A percentile compares a stretch with the other conserved stretches of the same genome.
Evolutionary conservation across 2,113 vertebrate genomes (phyloP).

Genomic region (Connochaetes taurinus): DNA sequence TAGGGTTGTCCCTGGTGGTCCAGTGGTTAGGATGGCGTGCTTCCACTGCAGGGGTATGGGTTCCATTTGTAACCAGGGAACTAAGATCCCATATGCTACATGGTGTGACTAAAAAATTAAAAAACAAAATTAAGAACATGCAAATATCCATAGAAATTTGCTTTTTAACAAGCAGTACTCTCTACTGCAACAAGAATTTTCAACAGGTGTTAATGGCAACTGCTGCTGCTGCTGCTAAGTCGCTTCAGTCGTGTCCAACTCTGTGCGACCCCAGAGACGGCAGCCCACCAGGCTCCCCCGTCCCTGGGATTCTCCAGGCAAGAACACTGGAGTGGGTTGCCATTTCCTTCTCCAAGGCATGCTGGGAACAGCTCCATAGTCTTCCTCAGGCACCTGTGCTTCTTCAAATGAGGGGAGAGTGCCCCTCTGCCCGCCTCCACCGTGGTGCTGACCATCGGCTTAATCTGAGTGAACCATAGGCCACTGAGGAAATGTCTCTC

Average conservation of each 20-base stretch:
- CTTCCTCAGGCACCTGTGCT: neutral
- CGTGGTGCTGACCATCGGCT: rapidly evolving
- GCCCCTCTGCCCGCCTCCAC: rapidly evolving
- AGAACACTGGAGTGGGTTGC: no score
- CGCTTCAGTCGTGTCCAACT: no score
- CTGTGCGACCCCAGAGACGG: no score
- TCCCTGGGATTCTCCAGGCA: no score
- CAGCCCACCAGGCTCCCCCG: no score
- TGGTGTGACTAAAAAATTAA: rapidly evolving
- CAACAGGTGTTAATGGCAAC: neutral
- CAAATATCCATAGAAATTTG: neutral
- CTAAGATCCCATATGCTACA: neutral
- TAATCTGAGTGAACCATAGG: neutral
- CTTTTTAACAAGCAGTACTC: neutral
- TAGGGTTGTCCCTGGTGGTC: neutral
- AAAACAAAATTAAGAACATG: neutral
- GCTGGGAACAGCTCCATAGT: no score
- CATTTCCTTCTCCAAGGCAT: neutral
- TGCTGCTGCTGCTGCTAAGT: no score
- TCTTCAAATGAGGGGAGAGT: neutral
- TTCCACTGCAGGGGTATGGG: neutral
- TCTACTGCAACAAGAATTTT: neutral
- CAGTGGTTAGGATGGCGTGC: neutral
- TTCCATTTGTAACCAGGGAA: neutral
- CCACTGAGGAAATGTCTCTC: neutral